A percentile compares a stretch with the other conserved stretches of the same genome.
phyloP scores from a whole-genome alignment of 2,888 invertebrate genomes.

The Molorchus minor region DNA sequence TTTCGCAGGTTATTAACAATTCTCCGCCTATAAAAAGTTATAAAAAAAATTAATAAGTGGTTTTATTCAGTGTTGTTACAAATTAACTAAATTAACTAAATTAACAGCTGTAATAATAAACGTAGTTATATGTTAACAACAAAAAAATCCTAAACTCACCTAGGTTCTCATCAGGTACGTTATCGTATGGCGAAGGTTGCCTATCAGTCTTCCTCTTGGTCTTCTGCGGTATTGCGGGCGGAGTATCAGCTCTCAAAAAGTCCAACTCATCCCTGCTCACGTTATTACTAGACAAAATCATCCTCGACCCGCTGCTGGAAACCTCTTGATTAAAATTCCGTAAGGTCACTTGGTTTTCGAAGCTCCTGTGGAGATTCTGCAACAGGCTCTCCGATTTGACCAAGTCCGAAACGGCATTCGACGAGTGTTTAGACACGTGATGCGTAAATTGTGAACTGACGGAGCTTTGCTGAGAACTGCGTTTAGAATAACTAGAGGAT shows the following conservation, averaged over 20 bases:
- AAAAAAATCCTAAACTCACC: conserved; percentile 39
- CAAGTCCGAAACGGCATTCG: conserved; percentile 44
- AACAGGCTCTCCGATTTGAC: conserved; percentile 52
- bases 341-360: conserved; percentile 38
- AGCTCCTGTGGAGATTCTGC: conserved; percentile 43
- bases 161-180: conserved; percentile 64
- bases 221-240: conserved; percentile 74
- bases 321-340: conserved; percentile 41
- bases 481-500: conserved; percentile 70
- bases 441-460: conserved; percentile 59
- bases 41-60: conserved; percentile 12
- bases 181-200: conserved; percentile 76
- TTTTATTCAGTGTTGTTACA: background rate
- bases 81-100: no score
- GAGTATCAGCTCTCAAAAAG: conserved; percentile 50
- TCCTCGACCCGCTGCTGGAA: conserved; percentile 47
- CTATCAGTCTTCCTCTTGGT: conserved; percentile 67
- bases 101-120: no score
- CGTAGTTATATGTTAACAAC: background rate
- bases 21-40: conserved; percentile 42
- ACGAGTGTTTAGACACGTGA: conserved; percentile 48
- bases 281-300: conserved; percentile 44
- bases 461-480: conserved; percentile 70
- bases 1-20: conserved; percentile 60
- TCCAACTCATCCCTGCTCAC: conserved; percentile 45